Conservation (phyloP, 2,113 vertebrate genomes). For the Xiphias gladius region DNA sequence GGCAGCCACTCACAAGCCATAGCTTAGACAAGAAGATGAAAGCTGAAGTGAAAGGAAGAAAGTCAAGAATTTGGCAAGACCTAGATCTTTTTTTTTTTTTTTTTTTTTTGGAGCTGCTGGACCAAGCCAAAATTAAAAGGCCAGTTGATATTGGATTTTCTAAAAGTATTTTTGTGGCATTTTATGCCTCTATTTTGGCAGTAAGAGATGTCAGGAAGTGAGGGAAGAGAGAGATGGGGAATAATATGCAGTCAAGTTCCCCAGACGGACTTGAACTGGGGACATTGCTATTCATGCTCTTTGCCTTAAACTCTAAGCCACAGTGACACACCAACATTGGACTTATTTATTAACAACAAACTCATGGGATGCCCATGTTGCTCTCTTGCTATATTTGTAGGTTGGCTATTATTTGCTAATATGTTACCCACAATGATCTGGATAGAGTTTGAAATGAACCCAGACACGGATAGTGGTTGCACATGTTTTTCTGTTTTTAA, state of each 20-base stretch:
- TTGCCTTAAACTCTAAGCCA: no score
- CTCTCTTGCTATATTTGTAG: no score
- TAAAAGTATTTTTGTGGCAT: not conserved
- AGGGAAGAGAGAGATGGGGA: not conserved
- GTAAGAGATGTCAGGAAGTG: not conserved
- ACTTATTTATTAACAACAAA: not conserved
- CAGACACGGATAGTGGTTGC: not conserved
- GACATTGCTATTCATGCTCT: no score
- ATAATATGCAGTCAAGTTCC: not conserved
- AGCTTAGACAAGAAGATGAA: not conserved
- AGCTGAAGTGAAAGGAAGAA: not conserved
- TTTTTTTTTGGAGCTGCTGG: no score
- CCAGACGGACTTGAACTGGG: not conserved
- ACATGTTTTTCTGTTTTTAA: no score
- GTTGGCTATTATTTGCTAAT: no score
- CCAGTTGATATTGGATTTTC: not conserved
- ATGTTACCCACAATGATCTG: not conserved
- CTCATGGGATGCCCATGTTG: not conserved
- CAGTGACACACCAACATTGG: not conserved
- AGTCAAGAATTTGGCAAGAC: not conserved
- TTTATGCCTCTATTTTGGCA: constrained; percentile 10
- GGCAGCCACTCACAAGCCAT: not conserved
- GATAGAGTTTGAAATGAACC: not conserved
- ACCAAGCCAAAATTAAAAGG: not conserved
- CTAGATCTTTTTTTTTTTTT: not conserved